Evolutionary conservation across 2,888 invertebrate genomes (phyloP).

Genomic region (Fissipunctia ypsillon): DNA sequence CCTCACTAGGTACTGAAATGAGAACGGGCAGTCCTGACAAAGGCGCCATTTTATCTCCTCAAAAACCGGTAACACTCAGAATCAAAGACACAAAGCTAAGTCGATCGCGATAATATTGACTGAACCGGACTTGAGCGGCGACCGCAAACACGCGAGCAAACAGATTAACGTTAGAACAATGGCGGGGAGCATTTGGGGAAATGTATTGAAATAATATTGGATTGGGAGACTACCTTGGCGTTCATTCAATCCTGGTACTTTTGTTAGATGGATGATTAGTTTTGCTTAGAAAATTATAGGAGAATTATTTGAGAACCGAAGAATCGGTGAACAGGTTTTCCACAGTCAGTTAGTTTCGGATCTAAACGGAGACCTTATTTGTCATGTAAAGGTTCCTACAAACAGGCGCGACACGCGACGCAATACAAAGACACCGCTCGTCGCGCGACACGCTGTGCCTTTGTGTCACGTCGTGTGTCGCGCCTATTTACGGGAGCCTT

Average conservation of each 20-base stretch:
- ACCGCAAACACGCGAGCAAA: slow-evolving; percentile 81
- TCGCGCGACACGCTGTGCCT: too few species aligned
- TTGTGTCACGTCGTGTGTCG: too few species aligned
- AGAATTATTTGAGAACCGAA: too few species aligned
- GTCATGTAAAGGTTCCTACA: background rate
- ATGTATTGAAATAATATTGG: slow-evolving; percentile 56
- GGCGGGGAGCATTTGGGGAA: slow-evolving; percentile 64
- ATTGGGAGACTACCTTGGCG: slow-evolving; percentile 30
- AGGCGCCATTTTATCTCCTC: slow-evolving; percentile 64
- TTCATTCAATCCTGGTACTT: slow-evolving; percentile 49
- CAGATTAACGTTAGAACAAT: slow-evolving; percentile 84
- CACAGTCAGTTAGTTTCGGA: background rate
- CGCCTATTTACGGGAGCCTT: too few species aligned
- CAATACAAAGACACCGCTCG: too few species aligned
- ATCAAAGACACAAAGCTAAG: slow-evolving; percentile 73
- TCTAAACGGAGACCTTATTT: too few species aligned
- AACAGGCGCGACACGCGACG: too few species aligned
- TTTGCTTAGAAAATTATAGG: slow-evolving; percentile 47
- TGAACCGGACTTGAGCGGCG: slow-evolving; percentile 77
- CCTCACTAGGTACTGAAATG: background rate
- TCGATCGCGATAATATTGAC: slow-evolving; percentile 83
- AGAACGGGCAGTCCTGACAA: background rate
- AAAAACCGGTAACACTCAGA: slow-evolving; percentile 70
- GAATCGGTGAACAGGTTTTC: background rate
- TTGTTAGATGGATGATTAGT: slow-evolving; percentile 37